Percentiles rank a stretch among this genome's conserved stretches.
phyloP scores from a whole-genome alignment of 2,113 vertebrate genomes.

The Cyprinodon variegatus region DNA sequence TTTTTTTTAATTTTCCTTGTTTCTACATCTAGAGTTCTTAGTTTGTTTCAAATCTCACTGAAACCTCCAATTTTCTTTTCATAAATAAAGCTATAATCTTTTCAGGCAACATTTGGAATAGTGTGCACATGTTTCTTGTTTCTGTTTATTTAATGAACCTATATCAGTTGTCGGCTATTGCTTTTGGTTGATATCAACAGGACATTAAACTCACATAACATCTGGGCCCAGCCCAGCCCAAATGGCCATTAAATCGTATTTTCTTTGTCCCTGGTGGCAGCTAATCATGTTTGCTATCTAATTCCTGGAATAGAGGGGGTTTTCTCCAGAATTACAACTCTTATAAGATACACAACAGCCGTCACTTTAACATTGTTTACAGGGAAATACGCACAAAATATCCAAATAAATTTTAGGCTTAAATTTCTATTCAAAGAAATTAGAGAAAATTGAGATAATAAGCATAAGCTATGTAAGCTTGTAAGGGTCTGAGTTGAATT shows the following conservation, averaged over 20 bases:
- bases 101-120: neutral
- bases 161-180: slow-evolving; percentile 54
- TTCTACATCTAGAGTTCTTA: too few species aligned
- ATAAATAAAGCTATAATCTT: neutral
- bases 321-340: slow-evolving; percentile 37
- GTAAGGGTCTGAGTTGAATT: neutral
- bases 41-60: too few species aligned
- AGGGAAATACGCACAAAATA: neutral
- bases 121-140: slow-evolving; percentile 23
- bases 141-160: slow-evolving; percentile 40
- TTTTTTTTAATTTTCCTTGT: neutral
- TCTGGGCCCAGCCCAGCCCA: slow-evolving; percentile 34
- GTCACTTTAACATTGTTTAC: slow-evolving; percentile 3
- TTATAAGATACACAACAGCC: slow-evolving; percentile 13
- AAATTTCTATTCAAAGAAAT: neutral
- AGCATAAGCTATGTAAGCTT: neutral
- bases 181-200: slow-evolving; percentile 54
- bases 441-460: neutral
- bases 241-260: slow-evolving; percentile 60
- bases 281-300: slow-evolving; percentile 54
- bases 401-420: neutral
- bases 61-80: neutral
- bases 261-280: slow-evolving; percentile 29
- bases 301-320: slow-evolving; percentile 55
- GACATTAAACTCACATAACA: slow-evolving; percentile 62